phyloP scores from a whole-genome alignment of 2,797 vertebrate species.

The Chelmon rostratus region DNA sequence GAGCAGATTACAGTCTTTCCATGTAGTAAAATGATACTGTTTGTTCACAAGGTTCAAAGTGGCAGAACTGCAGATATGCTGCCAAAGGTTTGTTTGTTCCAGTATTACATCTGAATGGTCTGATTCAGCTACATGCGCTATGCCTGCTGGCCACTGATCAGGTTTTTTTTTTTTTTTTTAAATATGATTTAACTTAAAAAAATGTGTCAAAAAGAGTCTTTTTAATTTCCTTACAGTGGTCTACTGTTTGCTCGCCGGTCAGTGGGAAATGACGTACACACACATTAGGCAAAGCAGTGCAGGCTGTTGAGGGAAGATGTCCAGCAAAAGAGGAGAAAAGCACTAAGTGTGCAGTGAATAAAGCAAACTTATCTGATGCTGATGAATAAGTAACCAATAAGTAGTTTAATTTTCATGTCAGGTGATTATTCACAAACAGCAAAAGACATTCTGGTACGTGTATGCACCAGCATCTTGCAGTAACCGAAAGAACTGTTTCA shows the following conservation, averaged over 20 bases:
- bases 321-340: neutral
- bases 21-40: neutral
- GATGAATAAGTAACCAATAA: neutral
- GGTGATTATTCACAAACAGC: neutral
- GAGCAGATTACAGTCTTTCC: neutral
- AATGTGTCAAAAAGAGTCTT: neutral
- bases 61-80: neutral
- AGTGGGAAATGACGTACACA: slow-evolving; percentile 11
- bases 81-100: neutral
- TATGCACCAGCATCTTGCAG: neutral
- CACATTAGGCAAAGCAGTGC: neutral
- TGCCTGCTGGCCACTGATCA: neutral
- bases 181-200: neutral
- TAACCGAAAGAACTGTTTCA: neutral
- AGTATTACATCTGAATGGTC: neutral
- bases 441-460: neutral
- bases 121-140: neutral
- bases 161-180: neutral
- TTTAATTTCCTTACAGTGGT: slow-evolving; percentile 22
- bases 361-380: neutral
- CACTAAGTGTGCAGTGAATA: neutral
- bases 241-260: slow-evolving; percentile 8
- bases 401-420: neutral
- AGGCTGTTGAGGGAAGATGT: neutral
- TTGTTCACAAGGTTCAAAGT: neutral